These are phyloP conservation scores for Oxyura jamaicensis DNA, from an alignment of 2,113 vertebrate species.

Conservation along the genomic window DNA sequence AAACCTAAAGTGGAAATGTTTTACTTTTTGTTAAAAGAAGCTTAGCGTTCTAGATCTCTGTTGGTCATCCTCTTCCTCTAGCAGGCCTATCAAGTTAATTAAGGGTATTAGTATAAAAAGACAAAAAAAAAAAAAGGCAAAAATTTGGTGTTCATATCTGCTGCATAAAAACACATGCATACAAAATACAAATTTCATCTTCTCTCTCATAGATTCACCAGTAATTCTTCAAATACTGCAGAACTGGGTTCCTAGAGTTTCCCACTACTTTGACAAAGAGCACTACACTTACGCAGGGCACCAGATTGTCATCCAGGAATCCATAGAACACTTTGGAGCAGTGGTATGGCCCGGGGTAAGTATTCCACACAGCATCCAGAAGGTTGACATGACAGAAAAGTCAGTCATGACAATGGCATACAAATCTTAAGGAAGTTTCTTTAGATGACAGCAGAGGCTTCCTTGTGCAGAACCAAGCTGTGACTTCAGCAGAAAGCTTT, in stretches of 20 bases:
- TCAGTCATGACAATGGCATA: neutral
- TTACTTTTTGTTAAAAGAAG: too few species aligned
- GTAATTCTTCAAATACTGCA: slow-evolving; percentile 62
- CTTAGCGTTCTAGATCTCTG: too few species aligned
- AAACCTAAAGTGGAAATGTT: too few species aligned
- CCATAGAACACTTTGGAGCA: slow-evolving; percentile 77
- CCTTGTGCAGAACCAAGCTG: neutral
- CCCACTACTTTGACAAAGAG: slow-evolving; percentile 77
- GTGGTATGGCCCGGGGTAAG: slow-evolving; percentile 83
- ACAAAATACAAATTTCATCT: neutral
- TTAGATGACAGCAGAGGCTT: neutral
- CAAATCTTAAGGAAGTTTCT: neutral
- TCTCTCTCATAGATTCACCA: slow-evolving; percentile 53
- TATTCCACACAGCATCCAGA: neutral
- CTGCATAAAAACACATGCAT: neutral
- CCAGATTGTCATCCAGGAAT: slow-evolving; percentile 78
- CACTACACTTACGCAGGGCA: slow-evolving; percentile 71
- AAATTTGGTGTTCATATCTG: too few species aligned
- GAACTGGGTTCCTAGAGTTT: slow-evolving; percentile 73
- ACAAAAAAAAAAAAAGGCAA: too few species aligned
- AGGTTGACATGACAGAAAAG: neutral
- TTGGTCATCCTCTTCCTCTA: too few species aligned
- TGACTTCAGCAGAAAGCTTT: neutral
- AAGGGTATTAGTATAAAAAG: too few species aligned
- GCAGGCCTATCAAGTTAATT: too few species aligned